phyloP scores from a whole-genome alignment of 53 echinoderm and acorn worm genomes.

The Pentamera pediparva region DNA sequence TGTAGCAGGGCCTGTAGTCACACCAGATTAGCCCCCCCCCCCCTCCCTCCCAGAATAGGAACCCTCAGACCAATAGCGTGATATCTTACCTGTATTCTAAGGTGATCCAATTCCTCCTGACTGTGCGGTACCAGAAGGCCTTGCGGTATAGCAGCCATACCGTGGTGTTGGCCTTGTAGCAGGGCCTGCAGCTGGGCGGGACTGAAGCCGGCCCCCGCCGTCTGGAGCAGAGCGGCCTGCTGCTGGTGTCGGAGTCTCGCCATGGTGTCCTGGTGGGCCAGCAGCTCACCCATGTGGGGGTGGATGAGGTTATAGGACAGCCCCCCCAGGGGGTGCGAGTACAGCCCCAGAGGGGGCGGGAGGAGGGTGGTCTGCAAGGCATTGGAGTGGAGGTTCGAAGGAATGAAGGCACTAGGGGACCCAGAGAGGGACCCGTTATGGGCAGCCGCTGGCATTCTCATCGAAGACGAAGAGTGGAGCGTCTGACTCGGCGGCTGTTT shows the following conservation, averaged over 20 bases:
- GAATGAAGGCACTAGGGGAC: slow-evolving; percentile 89
- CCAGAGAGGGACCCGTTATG: slow-evolving; percentile 36
- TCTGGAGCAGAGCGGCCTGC: slow-evolving; percentile 5
- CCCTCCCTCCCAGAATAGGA: no score
- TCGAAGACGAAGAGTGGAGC: slow-evolving; percentile 63
- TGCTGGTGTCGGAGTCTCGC: slow-evolving; percentile 55
- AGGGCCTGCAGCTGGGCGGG: slow-evolving; percentile 16
- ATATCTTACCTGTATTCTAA: no score
- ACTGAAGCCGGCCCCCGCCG: background rate
- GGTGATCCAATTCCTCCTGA: slow-evolving; percentile 78
- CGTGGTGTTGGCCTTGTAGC: slow-evolving; percentile 14
- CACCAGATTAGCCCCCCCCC: no score
- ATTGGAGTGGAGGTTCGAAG: slow-evolving; percentile 41
- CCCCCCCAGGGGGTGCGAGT: slow-evolving; percentile 30
- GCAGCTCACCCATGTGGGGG: slow-evolving; percentile 57
- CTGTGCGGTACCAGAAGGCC: no score
- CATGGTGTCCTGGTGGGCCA: slow-evolving; percentile 63
- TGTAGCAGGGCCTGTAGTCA: no score
- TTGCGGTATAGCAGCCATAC: no score
- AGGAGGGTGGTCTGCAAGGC: slow-evolving; percentile 45
- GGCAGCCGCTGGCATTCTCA: slow-evolving; percentile 39
- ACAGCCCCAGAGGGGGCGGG: slow-evolving; percentile 62
- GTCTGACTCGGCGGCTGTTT: slow-evolving; percentile 44
- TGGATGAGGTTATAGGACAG: background rate
- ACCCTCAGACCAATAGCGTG: no score